Base-by-base conservation (phyloP, 2,113 vertebrate species). In the Heterocephalus glaber region DNA sequence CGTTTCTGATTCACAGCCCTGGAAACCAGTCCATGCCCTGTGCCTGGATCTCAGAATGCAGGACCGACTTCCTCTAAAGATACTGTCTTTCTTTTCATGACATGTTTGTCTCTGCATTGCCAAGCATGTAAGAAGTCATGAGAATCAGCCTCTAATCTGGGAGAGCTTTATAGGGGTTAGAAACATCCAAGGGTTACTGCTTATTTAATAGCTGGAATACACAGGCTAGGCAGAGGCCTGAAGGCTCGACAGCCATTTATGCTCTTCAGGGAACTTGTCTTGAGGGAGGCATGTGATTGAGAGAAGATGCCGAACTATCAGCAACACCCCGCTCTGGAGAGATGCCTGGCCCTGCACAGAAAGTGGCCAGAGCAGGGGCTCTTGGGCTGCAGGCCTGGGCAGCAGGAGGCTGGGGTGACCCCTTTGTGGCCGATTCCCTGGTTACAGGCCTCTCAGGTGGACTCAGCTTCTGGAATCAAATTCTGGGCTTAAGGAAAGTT, bases 91-190 rank as follows among this genome's bases (percentile, higher is more conserved):
- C 30, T 61, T 87, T 82, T 65, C 58, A 1, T 47, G 2, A 89
- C 80, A 26, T n/a, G 0, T 30, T 16, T 72, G 63, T 38, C 54
- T 90, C n/a, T 86, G 54, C 16, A 10, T 77, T 49, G 54, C 88
- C 33, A 35, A 33, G 30, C 54, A 84, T 76, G 70, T 49, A 33
- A 86, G 66, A 26, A 58, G 7, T 87, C 28, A 4, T 11, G 35
- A 26, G 56, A 65, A 58, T 88, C 20, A 13, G 63, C 61, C 92
- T 89, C 63, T 83, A 47, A 61, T 41, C 44, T 47, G 49, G 58
- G 92, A 72, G 17, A 41, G 20, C 28, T 92, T 96, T 92, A 19
- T 41, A n/a, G 72, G 82, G 79, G 91, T 76, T 81, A 28, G 70
- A 74, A 86, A 22, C 19, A 19, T 52, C 33, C 44, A 70, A 7